Evolutionary conservation across 2,888 invertebrate genomes (phyloP).

Genomic region (Stenchaetothrips biformis): DNA sequence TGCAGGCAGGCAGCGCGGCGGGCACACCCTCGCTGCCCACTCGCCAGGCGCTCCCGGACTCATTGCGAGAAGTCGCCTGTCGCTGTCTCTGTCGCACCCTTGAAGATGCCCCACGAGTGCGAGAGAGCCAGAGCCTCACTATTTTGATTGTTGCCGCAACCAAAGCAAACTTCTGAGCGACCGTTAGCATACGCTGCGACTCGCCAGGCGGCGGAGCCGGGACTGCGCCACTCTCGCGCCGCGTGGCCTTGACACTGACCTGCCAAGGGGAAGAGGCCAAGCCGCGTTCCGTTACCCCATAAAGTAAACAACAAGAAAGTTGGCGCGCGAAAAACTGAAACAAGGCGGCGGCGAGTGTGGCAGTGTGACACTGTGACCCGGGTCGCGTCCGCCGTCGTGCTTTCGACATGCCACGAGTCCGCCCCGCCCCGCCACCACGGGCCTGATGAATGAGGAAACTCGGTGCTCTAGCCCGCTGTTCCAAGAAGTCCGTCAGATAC

Average conservation of each 20-base stretch:
- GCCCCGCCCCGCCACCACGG: not conserved
- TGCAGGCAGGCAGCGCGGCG: not conserved
- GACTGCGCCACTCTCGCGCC: too few relatives aligned
- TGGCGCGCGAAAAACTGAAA: not conserved
- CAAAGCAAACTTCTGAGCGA: too few relatives aligned
- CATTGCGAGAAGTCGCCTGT: too few relatives aligned
- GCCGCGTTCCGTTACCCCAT: not conserved
- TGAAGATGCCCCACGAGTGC: too few relatives aligned
- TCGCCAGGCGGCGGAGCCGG: too few relatives aligned
- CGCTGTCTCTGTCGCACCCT: too few relatives aligned
- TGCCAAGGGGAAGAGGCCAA: not conserved
- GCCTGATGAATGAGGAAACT: not conserved
- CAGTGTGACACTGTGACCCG: not conserved
- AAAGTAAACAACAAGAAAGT: not conserved
- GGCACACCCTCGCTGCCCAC: not conserved
- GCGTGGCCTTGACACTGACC: not conserved
- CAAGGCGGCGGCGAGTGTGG: not conserved
- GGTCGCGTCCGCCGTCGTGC: not conserved
- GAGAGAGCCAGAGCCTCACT: too few relatives aligned
- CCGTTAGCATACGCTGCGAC: too few relatives aligned
- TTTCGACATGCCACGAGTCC: not conserved
- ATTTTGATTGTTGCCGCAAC: too few relatives aligned
- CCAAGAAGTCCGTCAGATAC: too few relatives aligned
- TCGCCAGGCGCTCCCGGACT: not conserved
- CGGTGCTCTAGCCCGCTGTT: too few relatives aligned